Evolutionary conservation across 2,113 vertebrate species (phyloP).

Genomic region (Brachionichthys hirsutus): DNA sequence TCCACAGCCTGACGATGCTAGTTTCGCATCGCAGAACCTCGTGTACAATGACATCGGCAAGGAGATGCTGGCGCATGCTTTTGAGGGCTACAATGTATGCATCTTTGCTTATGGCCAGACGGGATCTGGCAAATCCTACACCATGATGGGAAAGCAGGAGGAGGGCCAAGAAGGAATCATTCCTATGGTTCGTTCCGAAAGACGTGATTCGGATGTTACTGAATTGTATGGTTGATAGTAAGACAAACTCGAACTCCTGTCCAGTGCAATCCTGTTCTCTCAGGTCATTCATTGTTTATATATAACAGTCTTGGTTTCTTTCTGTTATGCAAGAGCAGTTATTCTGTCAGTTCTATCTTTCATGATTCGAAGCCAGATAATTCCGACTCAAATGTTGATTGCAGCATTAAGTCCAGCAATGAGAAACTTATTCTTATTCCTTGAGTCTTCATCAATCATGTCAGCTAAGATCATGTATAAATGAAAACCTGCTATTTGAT

Average conservation of each 20-base stretch:
- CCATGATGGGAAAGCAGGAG: conserved; percentile 99
- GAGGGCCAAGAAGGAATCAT: conserved; percentile 98
- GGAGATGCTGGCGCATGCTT: conserved; percentile 96
- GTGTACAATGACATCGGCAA: conserved; percentile 99
- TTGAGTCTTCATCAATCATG: no score
- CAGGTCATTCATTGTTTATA: not conserved
- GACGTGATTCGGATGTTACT: not conserved
- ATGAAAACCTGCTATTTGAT: no score
- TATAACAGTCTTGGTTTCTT: no score
- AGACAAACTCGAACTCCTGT: not conserved
- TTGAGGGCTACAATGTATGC: conserved; percentile 98
- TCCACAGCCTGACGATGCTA: conserved; percentile 87
- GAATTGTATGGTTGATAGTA: not conserved
- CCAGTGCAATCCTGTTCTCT: not conserved
- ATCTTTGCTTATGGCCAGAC: conserved; percentile 99
- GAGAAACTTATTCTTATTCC: no score
- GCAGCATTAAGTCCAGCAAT: no score
- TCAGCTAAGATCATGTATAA: no score
- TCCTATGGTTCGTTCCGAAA: conserved; percentile 84
- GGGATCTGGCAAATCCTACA: conserved; percentile 97
- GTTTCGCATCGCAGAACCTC: conserved; percentile 91
- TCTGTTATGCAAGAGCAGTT: no score
- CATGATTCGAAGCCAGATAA: no score
- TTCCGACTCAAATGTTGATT: no score
- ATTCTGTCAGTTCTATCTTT: no score